Conservation (phyloP, 2,888 invertebrate genomes). For the Caenorhabditis sp. region DNA sequence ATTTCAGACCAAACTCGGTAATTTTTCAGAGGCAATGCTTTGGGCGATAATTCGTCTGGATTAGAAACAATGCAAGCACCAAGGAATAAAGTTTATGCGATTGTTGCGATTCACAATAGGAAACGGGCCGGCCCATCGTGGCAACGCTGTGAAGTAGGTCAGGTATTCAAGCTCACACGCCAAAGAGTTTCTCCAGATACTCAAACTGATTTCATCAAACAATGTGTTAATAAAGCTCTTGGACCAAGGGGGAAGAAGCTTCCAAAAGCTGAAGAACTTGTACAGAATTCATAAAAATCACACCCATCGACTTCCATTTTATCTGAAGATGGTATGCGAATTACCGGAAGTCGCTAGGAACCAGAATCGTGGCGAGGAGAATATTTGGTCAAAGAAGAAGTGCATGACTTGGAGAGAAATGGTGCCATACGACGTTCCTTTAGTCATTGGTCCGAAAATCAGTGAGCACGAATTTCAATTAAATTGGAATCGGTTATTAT, state of each 20-base stretch:
- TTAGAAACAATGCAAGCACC: too few relatives aligned
- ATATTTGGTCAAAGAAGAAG: too few relatives aligned
- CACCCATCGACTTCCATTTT: background rate
- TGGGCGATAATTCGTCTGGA: too few relatives aligned
- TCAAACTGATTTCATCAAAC: background rate
- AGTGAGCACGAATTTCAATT: too few relatives aligned
- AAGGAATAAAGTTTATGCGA: background rate
- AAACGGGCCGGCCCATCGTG: background rate
- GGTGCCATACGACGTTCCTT: too few relatives aligned
- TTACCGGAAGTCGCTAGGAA: too few relatives aligned
- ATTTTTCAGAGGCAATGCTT: background rate
- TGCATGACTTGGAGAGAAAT: too few relatives aligned
- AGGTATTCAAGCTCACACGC: background rate
- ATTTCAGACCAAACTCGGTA: background rate
- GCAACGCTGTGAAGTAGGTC: background rate
- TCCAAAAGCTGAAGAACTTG: constrained; percentile 1
- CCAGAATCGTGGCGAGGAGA: too few relatives aligned
- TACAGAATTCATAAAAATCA: background rate
- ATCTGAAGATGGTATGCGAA: background rate
- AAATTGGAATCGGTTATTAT: too few relatives aligned
- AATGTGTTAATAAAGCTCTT: background rate
- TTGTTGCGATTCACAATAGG: background rate
- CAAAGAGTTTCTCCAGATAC: background rate
- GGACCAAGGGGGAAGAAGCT: background rate
- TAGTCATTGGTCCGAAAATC: too few relatives aligned